Evolutionary conservation across 2,113 vertebrate genomes (phyloP).

Genomic region (Lophura nycthemera): DNA sequence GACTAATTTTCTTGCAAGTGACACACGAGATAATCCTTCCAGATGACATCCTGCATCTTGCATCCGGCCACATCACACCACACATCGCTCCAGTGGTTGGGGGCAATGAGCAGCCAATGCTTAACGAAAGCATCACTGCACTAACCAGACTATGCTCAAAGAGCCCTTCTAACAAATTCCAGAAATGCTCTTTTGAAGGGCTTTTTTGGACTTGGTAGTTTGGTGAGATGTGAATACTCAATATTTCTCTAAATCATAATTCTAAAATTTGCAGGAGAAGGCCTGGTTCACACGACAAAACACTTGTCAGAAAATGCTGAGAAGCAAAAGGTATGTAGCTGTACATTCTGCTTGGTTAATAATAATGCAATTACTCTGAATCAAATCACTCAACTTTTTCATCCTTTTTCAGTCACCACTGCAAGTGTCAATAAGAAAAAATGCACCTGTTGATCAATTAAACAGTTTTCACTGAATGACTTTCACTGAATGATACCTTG

Average conservation of each 20-base stretch:
- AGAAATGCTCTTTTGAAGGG: neutral
- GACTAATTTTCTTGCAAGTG: neutral
- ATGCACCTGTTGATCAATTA: neutral
- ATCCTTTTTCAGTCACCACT: neutral
- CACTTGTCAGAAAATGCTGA: too few relatives aligned
- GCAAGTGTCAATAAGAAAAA: neutral
- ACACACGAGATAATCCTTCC: neutral
- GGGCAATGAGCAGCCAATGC: accelerated
- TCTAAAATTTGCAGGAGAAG: neutral
- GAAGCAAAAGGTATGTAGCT: too few relatives aligned
- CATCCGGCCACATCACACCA: neutral
- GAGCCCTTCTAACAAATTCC: neutral
- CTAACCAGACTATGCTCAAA: accelerated
- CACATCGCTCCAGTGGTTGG: neutral
- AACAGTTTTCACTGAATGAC: neutral
- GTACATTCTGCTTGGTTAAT: too few relatives aligned
- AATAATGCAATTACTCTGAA: neutral
- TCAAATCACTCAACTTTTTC: neutral
- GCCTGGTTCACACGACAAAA: too few relatives aligned
- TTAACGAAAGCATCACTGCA: neutral
- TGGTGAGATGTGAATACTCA: neutral
- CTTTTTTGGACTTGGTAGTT: neutral
- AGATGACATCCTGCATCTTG: neutral
- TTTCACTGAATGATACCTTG: neutral
- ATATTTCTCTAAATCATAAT: neutral